These are phyloP conservation scores for Notamacropus eugenii DNA, from an alignment of 2,797 vertebrate genomes.

Conservation along the genomic window DNA sequence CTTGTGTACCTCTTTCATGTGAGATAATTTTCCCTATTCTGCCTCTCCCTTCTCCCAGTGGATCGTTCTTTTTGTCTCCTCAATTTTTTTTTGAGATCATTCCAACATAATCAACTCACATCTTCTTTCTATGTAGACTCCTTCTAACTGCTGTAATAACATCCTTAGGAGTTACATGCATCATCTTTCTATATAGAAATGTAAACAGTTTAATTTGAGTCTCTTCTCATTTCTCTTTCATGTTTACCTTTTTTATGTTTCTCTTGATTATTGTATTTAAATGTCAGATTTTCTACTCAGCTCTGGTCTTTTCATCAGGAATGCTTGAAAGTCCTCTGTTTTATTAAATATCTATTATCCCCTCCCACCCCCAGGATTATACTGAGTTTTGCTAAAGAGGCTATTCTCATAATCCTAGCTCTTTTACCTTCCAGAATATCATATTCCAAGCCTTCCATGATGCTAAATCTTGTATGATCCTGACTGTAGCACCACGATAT, in stretches of 20 bases:
- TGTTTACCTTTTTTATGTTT: neutral
- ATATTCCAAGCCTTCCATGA: neutral
- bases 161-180: too few relatives aligned
- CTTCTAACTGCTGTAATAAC: too few relatives aligned
- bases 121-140: neutral
- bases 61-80: neutral
- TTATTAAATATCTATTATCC: neutral
- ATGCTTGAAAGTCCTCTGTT: neutral
- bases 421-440: neutral
- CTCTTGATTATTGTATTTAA: neutral
- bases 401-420: neutral
- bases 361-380: neutral
- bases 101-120: neutral
- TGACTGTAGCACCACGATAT: neutral
- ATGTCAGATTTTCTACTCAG: neutral
- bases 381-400: neutral
- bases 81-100: neutral
- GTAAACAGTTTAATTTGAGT: too few relatives aligned
- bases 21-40: neutral
- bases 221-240: too few relatives aligned
- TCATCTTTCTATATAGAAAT: too few relatives aligned
- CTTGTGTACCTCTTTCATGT: neutral
- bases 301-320: neutral
- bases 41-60: neutral
- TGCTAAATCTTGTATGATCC: neutral